phyloP scores from a whole-genome alignment of 2,113 vertebrate species.

The Agelaius phoeniceus region DNA sequence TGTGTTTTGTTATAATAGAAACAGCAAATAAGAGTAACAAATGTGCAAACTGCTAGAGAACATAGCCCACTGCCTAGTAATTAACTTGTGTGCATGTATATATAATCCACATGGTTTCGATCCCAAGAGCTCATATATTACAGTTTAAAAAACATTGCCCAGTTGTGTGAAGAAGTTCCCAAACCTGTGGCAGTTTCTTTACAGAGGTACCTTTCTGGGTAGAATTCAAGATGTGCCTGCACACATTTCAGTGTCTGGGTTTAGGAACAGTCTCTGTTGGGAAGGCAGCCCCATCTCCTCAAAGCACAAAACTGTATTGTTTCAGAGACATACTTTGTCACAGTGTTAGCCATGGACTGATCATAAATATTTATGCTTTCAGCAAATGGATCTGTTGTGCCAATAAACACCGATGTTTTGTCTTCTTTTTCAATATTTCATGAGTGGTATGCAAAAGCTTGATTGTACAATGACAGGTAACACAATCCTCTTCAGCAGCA shows the following conservation, averaged over 20 bases:
- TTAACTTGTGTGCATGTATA: background rate
- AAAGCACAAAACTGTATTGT: background rate
- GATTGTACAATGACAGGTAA: background rate
- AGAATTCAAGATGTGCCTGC: background rate
- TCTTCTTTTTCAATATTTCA: constrained; percentile 36
- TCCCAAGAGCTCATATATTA: background rate
- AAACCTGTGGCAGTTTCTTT: background rate
- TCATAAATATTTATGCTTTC: constrained; percentile 44
- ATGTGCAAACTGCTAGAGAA: background rate
- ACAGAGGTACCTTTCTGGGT: background rate
- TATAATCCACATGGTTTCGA: background rate
- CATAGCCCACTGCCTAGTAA: background rate
- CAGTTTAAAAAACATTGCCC: background rate
- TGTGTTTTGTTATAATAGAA: background rate
- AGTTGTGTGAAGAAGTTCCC: background rate
- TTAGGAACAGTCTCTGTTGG: background rate
- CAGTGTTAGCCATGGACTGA: background rate
- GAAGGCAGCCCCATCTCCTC: background rate
- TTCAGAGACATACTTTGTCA: background rate
- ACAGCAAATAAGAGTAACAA: background rate
- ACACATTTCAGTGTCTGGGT: background rate
- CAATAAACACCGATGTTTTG: background rate
- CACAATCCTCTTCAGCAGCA: background rate
- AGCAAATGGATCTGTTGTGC: background rate
- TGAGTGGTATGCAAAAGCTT: background rate